Evolutionary conservation across 1,140 invertebrate genomes (phyloP), one percentile per base, ranked within the genome.

Genomic region (Pachyrhynchus sulphureomaculatus): DNA sequence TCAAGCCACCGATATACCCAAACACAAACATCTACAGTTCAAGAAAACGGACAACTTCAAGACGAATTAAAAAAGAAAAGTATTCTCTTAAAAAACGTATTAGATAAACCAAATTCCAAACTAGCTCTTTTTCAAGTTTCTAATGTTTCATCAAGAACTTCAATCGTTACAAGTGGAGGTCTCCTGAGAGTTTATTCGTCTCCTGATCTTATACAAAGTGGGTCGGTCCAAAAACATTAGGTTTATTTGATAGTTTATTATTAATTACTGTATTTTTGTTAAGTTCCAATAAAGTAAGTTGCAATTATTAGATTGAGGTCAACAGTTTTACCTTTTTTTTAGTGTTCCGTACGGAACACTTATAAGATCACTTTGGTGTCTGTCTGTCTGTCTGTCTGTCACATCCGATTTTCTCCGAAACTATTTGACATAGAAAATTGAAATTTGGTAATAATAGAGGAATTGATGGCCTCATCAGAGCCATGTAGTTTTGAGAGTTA

Each of bases 91-190:
- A 41, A 55, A 17, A 66, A 55, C 24, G 39, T 63, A n/a, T 13
- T 29, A 26, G 49, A 63, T 36, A 62, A 56, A 32, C 32, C 61
- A 10, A 36, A 24, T 20, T 63, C 65, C 4, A 63, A 56, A 47
- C 44, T 66, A 39, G 56, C 41, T 12, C 51, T 66, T 23, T 66
- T 66, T 52, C 65, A 66, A 51, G 51, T 66, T 17, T 66, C 65
- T 5, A 60, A 55, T 52, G 44, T 21, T n/a, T 32, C 49, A 6
- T 66, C 61, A 4, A 21, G 26, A 20, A 47, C 39, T 12, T 59
- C 65, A 20, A 52, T 33, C 0, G 12, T 24, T 8, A 32, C 49
- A 6, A 53, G 36, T 39, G 20, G 24, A 9, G 33, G 52, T 4
- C 42, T 67, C 32, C 41, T 41, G 13, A 60, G 57, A 36, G 58